These are phyloP conservation scores for Peromyscus melanophrys DNA, from an alignment of 2,797 vertebrate genomes.

Conservation along the genomic window DNA sequence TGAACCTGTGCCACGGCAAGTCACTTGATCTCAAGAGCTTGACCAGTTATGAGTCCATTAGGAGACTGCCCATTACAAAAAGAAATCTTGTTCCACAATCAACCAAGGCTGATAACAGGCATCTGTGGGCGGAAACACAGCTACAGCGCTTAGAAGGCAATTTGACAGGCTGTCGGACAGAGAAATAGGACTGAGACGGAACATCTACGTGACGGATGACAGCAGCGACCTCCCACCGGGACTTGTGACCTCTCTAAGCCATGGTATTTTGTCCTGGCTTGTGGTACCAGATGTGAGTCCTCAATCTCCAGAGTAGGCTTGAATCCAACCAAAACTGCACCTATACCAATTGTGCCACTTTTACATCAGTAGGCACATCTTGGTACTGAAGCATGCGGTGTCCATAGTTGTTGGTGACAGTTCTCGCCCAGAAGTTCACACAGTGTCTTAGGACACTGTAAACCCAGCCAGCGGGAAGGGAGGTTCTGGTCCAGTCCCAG, in stretches of 20 bases:
- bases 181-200: not conserved
- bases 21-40: not conserved
- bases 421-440: not conserved
- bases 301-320: not conserved
- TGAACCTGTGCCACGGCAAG: not conserved
- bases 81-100: not conserved
- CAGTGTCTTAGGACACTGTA: not conserved
- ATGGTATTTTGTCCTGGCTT: not conserved
- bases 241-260: not conserved
- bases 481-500: not conserved
- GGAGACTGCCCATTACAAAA: not conserved
- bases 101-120: not conserved
- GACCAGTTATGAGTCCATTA: not conserved
- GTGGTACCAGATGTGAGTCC: no score
- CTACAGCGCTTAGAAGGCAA: not conserved
- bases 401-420: not conserved
- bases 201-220: not conserved
- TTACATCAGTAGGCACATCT: not conserved
- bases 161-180: not conserved
- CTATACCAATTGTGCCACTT: not conserved
- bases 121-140: not conserved
- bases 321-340: not conserved
- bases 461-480: not conserved
- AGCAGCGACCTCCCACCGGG: not conserved
- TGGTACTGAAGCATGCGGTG: not conserved